A percentile compares a stretch with the other conserved stretches of the same genome.
Evolutionary conservation across 2,113 vertebrate genomes (phyloP).

Genomic region (Microtus oregoni): DNA sequence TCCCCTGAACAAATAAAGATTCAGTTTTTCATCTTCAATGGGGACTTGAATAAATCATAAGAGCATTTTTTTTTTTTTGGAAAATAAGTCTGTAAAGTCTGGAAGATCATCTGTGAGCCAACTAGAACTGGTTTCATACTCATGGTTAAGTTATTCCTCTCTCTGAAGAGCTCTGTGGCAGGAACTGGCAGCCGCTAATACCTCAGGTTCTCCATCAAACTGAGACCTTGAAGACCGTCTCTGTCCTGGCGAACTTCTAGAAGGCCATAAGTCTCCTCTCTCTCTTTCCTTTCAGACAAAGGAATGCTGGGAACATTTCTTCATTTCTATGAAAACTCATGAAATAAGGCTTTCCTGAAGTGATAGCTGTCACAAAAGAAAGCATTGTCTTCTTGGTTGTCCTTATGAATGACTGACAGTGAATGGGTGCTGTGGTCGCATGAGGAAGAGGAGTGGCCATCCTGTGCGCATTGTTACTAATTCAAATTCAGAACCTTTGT

Average conservation of each 20-base stretch:
- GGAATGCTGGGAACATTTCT: not conserved
- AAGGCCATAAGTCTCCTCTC: not conserved
- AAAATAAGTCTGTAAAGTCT: not conserved
- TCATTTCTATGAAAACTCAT: not conserved
- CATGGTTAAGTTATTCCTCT: fast-evolving
- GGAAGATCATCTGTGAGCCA: not conserved
- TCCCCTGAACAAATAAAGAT: not conserved
- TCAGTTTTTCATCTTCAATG: not conserved
- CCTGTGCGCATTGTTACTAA: fast-evolving
- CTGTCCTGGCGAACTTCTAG: not conserved
- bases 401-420: too few relatives aligned
- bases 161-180: fast-evolving
- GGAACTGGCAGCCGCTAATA: fast-evolving
- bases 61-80: not conserved
- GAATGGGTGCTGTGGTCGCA: too few relatives aligned
- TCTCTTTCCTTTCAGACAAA: not conserved
- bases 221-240: fast-evolving
- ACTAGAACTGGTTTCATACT: not conserved
- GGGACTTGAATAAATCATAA: not conserved
- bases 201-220: fast-evolving
- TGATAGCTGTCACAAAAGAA: not conserved
- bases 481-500: not conserved
- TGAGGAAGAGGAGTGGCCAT: fast-evolving
- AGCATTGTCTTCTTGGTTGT: not conserved
- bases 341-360: not conserved